A percentile compares a stretch with the other conserved stretches of the same genome.
phyloP scores from a whole-genome alignment of 1,140 invertebrate genomes.

The Hycleus phaleratus region DNA sequence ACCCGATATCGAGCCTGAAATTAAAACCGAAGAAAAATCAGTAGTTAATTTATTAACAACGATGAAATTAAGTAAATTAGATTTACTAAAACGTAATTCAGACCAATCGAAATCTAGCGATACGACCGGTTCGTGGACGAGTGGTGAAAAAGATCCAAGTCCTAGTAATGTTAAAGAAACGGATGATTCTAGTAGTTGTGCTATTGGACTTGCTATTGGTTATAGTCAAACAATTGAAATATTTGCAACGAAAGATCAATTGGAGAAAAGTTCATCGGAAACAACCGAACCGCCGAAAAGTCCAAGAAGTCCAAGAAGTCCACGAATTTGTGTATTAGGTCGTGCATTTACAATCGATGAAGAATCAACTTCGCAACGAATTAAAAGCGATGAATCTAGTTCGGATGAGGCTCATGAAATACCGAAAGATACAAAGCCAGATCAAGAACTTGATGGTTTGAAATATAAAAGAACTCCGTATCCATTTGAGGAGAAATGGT shows the following conservation, averaged over 20 bases:
- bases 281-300: conserved; percentile 32
- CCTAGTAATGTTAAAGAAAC: conserved; percentile 51
- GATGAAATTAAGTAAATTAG: conserved; percentile 37
- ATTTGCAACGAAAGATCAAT: conserved; percentile 35
- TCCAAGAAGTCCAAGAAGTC: conserved; percentile 36
- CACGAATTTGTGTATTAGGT: conserved; percentile 36
- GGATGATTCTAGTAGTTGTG: conserved; percentile 72
- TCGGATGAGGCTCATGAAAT: conserved; percentile 36
- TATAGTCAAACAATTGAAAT: conserved; percentile 65
- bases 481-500: conserved; percentile 41
- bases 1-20: conserved; percentile 33
- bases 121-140: conserved; percentile 48
- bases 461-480: conserved; percentile 35
- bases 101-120: conserved; percentile 60
- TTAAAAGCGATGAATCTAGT: conserved; percentile 33
- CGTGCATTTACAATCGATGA: conserved; percentile 40
- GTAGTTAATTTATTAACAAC: conserved; percentile 39
- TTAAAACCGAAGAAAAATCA: conserved; percentile 27
- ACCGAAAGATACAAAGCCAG: conserved; percentile 31
- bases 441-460: conserved; percentile 28
- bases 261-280: conserved; percentile 35
- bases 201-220: conserved; percentile 65
- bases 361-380: conserved; percentile 19
- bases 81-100: conserved; percentile 51
- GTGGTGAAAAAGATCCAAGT: conserved; percentile 47